A percentile compares a stretch with the other conserved stretches of the same genome.
Evolutionary conservation across 2,113 vertebrate genomes (phyloP).

Genomic region (Phalacrocorax aristotelis): DNA sequence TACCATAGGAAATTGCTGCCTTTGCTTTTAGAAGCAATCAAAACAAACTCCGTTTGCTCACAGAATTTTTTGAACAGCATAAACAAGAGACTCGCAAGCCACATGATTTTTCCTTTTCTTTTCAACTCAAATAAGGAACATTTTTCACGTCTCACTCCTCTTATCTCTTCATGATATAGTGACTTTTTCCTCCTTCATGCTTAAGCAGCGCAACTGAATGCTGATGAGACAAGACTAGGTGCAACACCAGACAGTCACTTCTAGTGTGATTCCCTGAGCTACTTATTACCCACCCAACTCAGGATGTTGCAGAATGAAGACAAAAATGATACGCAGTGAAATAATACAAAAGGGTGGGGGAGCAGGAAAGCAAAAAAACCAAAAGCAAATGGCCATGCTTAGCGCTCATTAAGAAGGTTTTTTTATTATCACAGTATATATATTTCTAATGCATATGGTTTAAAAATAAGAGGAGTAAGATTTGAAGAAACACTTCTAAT

Average conservation of each 20-base stretch:
- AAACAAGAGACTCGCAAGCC: background rate
- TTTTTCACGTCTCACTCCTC: background rate
- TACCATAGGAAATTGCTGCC: background rate
- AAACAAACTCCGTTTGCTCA: background rate
- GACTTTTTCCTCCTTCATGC: background rate
- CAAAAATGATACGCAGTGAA: background rate
- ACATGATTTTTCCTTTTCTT: background rate
- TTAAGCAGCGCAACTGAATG: background rate
- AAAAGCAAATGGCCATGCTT: background rate
- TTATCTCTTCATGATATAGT: background rate
- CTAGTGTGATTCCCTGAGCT: background rate
- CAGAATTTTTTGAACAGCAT: background rate
- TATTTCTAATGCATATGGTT: background rate
- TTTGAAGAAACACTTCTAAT: background rate
- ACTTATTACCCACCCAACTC: too few species aligned
- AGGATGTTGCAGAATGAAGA: background rate
- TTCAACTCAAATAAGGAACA: background rate
- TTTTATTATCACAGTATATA: background rate
- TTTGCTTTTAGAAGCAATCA: background rate
- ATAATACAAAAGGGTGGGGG: background rate
- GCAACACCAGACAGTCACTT: background rate
- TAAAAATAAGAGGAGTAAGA: background rate
- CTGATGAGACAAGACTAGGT: background rate
- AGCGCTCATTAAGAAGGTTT: background rate
- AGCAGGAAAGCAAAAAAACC: background rate